phyloP scores from a whole-genome alignment of 2,797 vertebrate species.

The Coregonus suidteri region DNA sequence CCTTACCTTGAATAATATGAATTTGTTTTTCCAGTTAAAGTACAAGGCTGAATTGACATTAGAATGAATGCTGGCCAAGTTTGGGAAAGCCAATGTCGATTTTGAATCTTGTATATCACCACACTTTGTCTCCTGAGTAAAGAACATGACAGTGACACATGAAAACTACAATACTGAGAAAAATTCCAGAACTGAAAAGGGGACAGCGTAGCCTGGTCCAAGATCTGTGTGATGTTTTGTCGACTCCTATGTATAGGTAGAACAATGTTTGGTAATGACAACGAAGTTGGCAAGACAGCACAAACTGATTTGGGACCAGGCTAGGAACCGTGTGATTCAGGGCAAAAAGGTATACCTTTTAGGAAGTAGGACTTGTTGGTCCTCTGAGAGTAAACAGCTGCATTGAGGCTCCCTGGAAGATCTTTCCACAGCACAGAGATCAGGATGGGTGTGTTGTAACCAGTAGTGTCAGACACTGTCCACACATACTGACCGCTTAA shows the following conservation, averaged over 20 bases:
- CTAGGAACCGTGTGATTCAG: neutral
- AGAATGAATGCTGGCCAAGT: constrained; percentile 70
- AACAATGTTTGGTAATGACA: neutral
- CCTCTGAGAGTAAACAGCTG: constrained; percentile 82
- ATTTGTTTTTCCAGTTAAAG: constrained; percentile 71
- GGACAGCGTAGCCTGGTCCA: too few species aligned
- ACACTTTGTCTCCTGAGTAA: constrained; percentile 76
- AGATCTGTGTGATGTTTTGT: neutral
- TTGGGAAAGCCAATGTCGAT: constrained; percentile 80
- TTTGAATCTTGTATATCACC: constrained; percentile 80
- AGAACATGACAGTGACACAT: neutral
- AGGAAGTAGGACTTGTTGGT: constrained; percentile 83
- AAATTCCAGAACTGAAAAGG: neutral
- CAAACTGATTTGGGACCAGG: neutral
- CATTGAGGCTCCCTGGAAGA: constrained; percentile 77
- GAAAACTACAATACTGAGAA: neutral
- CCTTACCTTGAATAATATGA: constrained; percentile 83
- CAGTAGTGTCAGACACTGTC: constrained; percentile 75
- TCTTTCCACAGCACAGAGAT: constrained; percentile 80
- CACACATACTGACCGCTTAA: constrained; percentile 84
- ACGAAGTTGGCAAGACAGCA: neutral
- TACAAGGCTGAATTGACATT: constrained; percentile 82
- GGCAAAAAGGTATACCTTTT: constrained; percentile 70
- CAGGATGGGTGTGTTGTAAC: constrained; percentile 64
- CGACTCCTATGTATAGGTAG: neutral